Evolutionary conservation across 2,113 vertebrate species (phyloP).

Genomic region (Diadophis punctatus): DNA sequence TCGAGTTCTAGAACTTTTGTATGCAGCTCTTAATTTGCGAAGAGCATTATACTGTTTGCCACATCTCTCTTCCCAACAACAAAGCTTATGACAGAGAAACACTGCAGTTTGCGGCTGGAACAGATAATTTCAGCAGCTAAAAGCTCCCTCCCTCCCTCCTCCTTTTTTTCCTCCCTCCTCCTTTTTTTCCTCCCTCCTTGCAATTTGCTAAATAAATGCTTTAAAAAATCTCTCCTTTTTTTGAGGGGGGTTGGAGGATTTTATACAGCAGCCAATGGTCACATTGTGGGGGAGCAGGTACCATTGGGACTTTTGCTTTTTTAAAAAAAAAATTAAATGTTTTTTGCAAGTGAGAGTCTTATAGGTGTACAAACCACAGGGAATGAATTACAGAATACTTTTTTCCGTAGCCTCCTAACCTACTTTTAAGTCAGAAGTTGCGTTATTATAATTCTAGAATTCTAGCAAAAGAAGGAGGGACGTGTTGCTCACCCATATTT

Average conservation of each 20-base stretch:
- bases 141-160: not conserved
- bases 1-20: not conserved
- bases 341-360: not conserved
- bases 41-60: not conserved
- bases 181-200: not conserved
- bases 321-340: too few species aligned
- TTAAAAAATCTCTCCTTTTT: not conserved
- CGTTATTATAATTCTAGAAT: not conserved
- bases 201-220: not conserved
- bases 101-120: not conserved
- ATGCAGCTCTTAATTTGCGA: not conserved
- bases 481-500: not conserved
- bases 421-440: not conserved
- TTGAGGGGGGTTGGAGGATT: not conserved
- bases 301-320: not conserved
- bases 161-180: not conserved
- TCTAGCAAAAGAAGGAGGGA: not conserved
- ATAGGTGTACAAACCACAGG: not conserved
- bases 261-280: not conserved
- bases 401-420: not conserved
- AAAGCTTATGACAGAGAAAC: not conserved
- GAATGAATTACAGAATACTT: not conserved
- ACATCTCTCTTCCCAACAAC: not conserved
- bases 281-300: not conserved
- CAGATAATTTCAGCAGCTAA: not conserved